Base-by-base conservation (phyloP, 2,113 vertebrate genomes). In the Xenopus borealis region DNA sequence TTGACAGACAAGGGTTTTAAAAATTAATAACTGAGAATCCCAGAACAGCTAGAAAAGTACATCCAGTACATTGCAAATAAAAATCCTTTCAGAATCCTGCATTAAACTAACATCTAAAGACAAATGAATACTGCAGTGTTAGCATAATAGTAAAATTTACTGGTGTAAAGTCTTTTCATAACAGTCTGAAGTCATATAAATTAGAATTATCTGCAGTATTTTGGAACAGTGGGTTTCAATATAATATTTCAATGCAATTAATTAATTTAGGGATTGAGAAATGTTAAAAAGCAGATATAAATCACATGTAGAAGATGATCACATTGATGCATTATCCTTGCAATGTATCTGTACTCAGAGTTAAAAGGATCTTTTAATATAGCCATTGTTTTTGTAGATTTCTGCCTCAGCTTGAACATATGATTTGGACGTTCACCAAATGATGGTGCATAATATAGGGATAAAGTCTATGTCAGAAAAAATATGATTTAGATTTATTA, bases 21-120 rank as follows among this genome's bases (percentile, higher is more conserved):
- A 61, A 75, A 68, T 68, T 75, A 17, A 57, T 40, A 68, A 23
- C 58, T 55, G 27, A 62, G 66, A 63, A 76, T 69, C 73, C 66
- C 65, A 63, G 66, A 63, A 67, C 73, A 76, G 66, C 66, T 12
- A 44, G 73, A 45, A 75, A 45, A 76, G 73, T 69, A 76, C 73
- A 76, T 44, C 46, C 13, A 9, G 73, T 76, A 27, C 73, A 20
- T 44, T 40, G 47, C 55, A 20, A 16, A 68, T 50, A 45, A 55
- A 55, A 68, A 59, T 53, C 45, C 19, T 14, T 62, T 69, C 20
- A 52, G 17, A 16, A 50, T 18, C 52, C 57, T 75, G 57, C 73
- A 75, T 52, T 63, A 57, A 69, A 63, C 69, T 44, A 76, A 62
- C 20, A 75, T 20, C 45, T 10, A 62, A 14, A 69, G 73, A 76